These are phyloP conservation scores for Phalacrocorax carbo DNA, from an alignment of 2,113 vertebrate genomes.

Conservation along the genomic window DNA sequence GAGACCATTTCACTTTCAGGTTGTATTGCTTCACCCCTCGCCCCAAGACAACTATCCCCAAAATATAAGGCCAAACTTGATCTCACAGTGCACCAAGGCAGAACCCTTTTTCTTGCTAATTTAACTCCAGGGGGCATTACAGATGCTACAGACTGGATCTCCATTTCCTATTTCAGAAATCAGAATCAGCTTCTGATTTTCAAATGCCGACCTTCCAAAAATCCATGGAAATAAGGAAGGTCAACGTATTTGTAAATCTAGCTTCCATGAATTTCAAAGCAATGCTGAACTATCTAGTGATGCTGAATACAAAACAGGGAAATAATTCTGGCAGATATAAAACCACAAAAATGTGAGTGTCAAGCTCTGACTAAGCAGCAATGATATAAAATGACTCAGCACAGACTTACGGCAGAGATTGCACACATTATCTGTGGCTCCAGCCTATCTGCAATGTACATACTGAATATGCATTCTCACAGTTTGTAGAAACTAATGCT, in stretches of 20 bases:
- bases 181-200: not conserved
- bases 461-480: not conserved
- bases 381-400: not conserved
- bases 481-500: not conserved
- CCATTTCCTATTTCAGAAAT: not conserved
- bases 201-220: not conserved
- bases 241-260: not conserved
- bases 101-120: not conserved
- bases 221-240: not conserved
- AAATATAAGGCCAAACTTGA: not conserved
- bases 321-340: not conserved
- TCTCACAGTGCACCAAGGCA: not conserved
- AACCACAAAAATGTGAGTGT: not conserved
- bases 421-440: not conserved
- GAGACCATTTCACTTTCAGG: not conserved
- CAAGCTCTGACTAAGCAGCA: not conserved
- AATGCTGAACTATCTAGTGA: not conserved
- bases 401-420: not conserved
- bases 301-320: not conserved
- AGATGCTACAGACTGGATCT: not conserved
- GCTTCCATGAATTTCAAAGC: not conserved
- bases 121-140: not conserved
- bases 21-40: not conserved
- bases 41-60: not conserved
- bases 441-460: not conserved